phyloP scores from a whole-genome alignment of 2,888 invertebrate species.

The Tiphia femorata region DNA sequence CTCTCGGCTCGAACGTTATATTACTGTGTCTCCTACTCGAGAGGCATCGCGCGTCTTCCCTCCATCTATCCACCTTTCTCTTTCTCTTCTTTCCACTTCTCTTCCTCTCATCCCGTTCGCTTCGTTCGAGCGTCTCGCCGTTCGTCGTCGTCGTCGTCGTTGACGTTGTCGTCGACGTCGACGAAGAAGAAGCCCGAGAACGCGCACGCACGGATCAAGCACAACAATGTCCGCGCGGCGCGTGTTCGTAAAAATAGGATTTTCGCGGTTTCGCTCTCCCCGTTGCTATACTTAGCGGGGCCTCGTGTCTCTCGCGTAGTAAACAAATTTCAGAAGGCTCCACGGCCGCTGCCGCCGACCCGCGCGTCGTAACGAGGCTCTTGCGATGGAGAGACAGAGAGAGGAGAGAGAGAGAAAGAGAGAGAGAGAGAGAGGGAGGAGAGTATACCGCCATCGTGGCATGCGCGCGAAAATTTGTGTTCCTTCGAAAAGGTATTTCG shows the following conservation, averaged over 20 bases:
- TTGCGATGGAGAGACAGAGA: background rate
- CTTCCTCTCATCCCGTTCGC: conserved; percentile 15
- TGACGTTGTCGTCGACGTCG: conserved; percentile 9
- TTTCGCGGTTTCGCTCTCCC: conserved; percentile 62
- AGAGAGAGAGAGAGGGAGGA: conserved; percentile 24
- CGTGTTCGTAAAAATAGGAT: conserved; percentile 61
- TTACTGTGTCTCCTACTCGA: background rate
- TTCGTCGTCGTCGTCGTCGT: conserved; percentile 5
- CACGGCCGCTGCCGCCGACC: no score
- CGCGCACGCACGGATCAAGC: conserved; percentile 22
- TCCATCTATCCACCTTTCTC: background rate
- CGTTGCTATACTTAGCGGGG: conserved; percentile 62
- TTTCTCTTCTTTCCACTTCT: conserved; percentile 2
- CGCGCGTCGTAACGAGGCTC: conserved; percentile 7
- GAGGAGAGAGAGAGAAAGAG: conserved; percentile 31
- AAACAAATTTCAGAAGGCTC: conserved; percentile 55
- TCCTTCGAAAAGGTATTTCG: no score
- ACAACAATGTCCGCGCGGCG: conserved; percentile 43
- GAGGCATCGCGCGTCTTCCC: background rate
- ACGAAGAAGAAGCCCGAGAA: conserved; percentile 12
- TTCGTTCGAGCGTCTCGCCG: background rate
- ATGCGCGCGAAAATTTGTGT: no score
- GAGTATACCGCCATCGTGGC: background rate
- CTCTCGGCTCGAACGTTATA: no score
- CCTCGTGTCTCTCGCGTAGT: conserved; percentile 57